A percentile compares a stretch with the other conserved stretches of the same genome.
These are phyloP conservation scores for Eolophus roseicapilla DNA, from an alignment of 2,113 vertebrate species.

Conservation along the genomic window DNA sequence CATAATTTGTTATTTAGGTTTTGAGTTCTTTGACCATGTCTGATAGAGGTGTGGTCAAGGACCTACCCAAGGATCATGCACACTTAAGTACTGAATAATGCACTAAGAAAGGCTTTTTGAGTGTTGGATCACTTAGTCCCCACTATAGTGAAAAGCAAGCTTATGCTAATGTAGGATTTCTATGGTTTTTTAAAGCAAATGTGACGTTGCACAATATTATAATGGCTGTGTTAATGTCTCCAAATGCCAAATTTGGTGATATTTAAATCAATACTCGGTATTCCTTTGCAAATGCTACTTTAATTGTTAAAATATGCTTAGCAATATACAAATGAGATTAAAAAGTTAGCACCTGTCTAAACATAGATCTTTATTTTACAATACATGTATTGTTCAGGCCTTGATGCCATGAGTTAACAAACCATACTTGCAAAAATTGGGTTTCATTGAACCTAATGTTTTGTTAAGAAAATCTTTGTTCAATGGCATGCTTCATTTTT, in stretches of 20 bases:
- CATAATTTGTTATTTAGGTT: neutral
- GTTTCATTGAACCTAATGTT: neutral
- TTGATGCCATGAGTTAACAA: neutral
- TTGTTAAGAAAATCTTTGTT: neutral
- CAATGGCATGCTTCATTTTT: neutral
- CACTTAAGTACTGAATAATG: neutral
- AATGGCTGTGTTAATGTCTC: neutral
- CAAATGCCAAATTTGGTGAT: neutral
- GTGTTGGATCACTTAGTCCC: neutral
- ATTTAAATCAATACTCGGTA: slow-evolving; percentile 9
- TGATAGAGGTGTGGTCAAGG: neutral
- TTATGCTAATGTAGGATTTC: neutral
- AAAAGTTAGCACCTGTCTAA: neutral
- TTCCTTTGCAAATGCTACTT: slow-evolving; percentile 35
- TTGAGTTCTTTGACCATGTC: neutral
- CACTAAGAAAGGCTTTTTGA: neutral
- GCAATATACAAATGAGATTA: neutral
- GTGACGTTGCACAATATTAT: neutral
- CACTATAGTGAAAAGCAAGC: neutral
- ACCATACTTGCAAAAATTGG: neutral
- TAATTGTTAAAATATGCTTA: slow-evolving; percentile 4
- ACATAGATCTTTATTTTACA: neutral
- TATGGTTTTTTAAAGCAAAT: neutral
- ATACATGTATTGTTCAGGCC: neutral
- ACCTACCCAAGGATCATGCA: neutral